These are phyloP conservation scores for Scelioninae gen. 1 DNA, from an alignment of 2,888 invertebrate genomes.

Conservation along the genomic window DNA sequence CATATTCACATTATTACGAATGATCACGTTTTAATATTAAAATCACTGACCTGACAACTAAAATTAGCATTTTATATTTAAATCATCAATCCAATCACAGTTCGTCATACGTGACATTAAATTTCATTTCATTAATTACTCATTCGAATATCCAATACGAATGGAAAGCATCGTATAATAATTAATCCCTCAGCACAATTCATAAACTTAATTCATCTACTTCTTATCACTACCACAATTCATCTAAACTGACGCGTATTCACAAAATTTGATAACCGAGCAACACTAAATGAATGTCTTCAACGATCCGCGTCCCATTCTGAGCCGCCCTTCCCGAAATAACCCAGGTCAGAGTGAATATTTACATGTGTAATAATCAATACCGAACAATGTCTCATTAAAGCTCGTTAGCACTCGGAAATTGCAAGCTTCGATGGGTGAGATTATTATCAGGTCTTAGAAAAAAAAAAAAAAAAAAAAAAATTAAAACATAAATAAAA, in stretches of 20 bases:
- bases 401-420: slow-evolving; percentile 26
- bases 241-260: neutral
- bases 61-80: too few relatives aligned
- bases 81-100: too few relatives aligned
- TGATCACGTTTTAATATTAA: too few relatives aligned
- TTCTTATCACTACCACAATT: neutral
- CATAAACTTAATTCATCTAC: neutral
- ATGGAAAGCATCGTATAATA: too few relatives aligned
- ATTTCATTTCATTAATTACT: too few relatives aligned
- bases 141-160: too few relatives aligned
- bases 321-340: slow-evolving; percentile 11
- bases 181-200: neutral
- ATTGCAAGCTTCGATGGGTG: slow-evolving; percentile 2
- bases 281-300: slow-evolving; percentile 11
- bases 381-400: slow-evolving; percentile 44
- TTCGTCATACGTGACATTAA: too few relatives aligned
- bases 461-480: neutral
- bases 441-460: too few relatives aligned
- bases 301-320: slow-evolving; percentile 18
- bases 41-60: too few relatives aligned
- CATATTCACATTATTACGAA: too few relatives aligned
- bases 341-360: slow-evolving; percentile 3
- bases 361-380: slow-evolving; percentile 47
- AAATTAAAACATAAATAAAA: slow-evolving; percentile 1
- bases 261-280: slow-evolving; percentile 18